These are phyloP conservation scores for Plebejus melissa DNA, from an alignment of 2,888 invertebrate genomes.

Conservation along the genomic window DNA sequence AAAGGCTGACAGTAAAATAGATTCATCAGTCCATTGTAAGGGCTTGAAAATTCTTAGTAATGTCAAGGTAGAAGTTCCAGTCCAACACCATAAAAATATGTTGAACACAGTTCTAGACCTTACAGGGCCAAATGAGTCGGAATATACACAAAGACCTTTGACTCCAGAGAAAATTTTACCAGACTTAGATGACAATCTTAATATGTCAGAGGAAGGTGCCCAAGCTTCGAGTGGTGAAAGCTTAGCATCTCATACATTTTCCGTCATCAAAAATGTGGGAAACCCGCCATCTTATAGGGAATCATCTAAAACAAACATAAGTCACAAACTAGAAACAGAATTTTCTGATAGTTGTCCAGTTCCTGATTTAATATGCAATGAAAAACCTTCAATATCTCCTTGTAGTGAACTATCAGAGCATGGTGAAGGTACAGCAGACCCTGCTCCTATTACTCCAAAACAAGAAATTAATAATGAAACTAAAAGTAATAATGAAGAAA, in stretches of 20 bases:
- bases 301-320: constrained; percentile 48
- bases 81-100: constrained; percentile 69
- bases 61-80: constrained; percentile 75
- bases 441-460: constrained; percentile 50
- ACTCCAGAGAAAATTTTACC: constrained; percentile 66
- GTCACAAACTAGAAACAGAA: constrained; percentile 62
- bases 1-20: constrained; percentile 47
- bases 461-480: constrained; percentile 43
- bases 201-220: constrained; percentile 46
- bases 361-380: constrained; percentile 74
- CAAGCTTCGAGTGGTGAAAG: constrained; percentile 53
- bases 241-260: constrained; percentile 58
- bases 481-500: constrained; percentile 42
- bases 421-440: constrained; percentile 66
- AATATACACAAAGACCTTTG: constrained; percentile 49
- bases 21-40: constrained; percentile 52
- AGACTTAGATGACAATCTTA: constrained; percentile 65
- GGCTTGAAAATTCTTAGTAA: constrained; percentile 76
- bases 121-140: constrained; percentile 58
- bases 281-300: constrained; percentile 59
- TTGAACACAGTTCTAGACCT: constrained; percentile 70
- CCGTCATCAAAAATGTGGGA: constrained; percentile 69
- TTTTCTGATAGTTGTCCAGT: constrained; percentile 69
- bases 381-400: constrained; percentile 73
- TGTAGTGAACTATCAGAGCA: constrained; percentile 72